These are phyloP conservation scores for Muntiacus reevesi DNA, from an alignment of 2,113 vertebrate species.

Conservation along the genomic window DNA sequence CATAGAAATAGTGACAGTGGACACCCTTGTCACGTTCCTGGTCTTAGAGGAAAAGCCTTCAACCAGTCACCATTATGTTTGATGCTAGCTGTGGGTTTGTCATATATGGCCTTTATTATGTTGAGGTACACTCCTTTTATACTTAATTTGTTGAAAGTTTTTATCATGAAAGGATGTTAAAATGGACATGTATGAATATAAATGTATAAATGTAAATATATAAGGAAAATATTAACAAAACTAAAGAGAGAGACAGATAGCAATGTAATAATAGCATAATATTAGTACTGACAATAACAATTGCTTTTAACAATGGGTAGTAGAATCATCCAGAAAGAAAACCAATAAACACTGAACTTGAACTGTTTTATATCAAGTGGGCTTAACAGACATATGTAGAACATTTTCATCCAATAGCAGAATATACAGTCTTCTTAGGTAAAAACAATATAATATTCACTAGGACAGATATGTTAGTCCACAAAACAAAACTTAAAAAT, in stretches of 20 bases:
- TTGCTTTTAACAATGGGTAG: not conserved
- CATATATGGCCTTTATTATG: not conserved
- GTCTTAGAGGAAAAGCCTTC: not conserved
- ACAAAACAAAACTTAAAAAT: not conserved
- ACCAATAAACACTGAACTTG: not conserved
- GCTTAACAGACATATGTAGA: not conserved
- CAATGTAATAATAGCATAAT: not conserved
- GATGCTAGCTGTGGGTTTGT: not conserved
- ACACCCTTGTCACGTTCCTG: not conserved
- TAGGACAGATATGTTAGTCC: not conserved
- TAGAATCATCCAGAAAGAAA: not conserved
- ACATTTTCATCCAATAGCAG: not conserved
- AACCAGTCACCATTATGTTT: not conserved
- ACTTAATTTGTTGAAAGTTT: not conserved
- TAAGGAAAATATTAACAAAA: not conserved
- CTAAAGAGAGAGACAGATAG: not conserved
- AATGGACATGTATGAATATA: not conserved
- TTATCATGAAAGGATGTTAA: not conserved
- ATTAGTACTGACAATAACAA: not conserved
- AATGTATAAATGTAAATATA: not conserved
- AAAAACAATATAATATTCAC: not conserved
- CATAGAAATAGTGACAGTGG: not conserved
- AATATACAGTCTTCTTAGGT: not conserved
- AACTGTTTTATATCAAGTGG: not conserved
- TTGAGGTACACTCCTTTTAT: not conserved